Evolutionary conservation across 1,140 invertebrate genomes (phyloP).

Genomic region (Macrotrachela quadricornifera): DNA sequence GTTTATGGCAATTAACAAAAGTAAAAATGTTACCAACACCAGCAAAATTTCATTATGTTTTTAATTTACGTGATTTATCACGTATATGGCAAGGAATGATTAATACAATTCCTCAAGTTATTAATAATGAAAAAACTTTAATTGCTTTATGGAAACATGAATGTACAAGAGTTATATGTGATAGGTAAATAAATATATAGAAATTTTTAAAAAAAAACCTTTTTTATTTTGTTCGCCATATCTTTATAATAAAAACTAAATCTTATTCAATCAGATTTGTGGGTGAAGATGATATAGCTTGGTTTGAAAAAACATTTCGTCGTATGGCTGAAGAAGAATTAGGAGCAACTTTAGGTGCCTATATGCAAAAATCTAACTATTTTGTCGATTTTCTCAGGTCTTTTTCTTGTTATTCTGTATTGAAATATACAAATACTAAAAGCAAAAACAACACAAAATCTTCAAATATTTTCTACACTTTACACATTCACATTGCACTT

Average conservation of each 20-base stretch:
- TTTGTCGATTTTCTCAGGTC: conserved; percentile 85
- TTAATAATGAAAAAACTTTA: conserved; percentile 15
- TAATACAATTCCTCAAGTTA: conserved; percentile 17
- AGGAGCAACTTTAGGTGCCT: conserved; percentile 36
- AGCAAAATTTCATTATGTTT: conserved; percentile 33
- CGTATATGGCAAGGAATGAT: conserved; percentile 32
- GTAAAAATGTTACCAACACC: conserved; percentile 32
- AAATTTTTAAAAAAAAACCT: too few relatives aligned
- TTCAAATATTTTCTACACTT: not conserved
- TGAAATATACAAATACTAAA: too few relatives aligned
- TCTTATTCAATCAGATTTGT: conserved; percentile 27
- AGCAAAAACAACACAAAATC: conserved; percentile 13
- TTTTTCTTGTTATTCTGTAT: too few relatives aligned
- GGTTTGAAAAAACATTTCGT: conserved; percentile 23
- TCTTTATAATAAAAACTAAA: too few relatives aligned
- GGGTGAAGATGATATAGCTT: conserved; percentile 19
- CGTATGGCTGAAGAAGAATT: conserved; percentile 21
- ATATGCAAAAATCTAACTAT: conserved; percentile 45
- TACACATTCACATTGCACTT: too few relatives aligned
- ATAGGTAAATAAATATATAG: conserved; percentile 23
- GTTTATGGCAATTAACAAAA: conserved; percentile 31
- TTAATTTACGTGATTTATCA: conserved; percentile 30
- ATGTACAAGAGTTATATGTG: conserved; percentile 27
- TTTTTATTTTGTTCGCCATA: conserved; percentile 1
- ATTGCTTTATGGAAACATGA: conserved; percentile 30